Base-by-base conservation (phyloP, 2,888 invertebrate species). In the Zaprionus bogoriensis region DNA sequence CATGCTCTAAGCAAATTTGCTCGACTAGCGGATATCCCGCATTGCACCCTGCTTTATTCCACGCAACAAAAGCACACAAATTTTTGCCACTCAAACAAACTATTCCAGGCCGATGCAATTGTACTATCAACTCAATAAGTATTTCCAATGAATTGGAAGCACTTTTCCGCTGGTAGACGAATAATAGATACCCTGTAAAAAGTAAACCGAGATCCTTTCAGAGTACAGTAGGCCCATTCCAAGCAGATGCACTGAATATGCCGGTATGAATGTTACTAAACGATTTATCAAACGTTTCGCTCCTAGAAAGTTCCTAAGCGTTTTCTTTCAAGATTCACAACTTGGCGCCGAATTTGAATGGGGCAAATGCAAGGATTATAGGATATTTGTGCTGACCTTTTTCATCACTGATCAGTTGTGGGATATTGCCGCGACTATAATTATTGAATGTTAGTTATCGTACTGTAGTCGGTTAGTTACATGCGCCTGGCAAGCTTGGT, bases 381-480 rank as follows among this genome's bases (percentile, higher is more conserved):
- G 46, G 20, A 10, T 17, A 17, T 36, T 47, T 44, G n/a, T n/a
- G n/a, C n/a, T n/a, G 27, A 6, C 12, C 19, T 36, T 51, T 14
- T 45, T 25, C 19, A 27, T 25, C 17, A 36, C 17, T 17, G 32
- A 36, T 36, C 32, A 36, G 17, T 36, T 36, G 9, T 6, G 12
- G 3, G 14, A 14, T 52, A 28, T 47, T 17, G 41, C 38, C 23
- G 20, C 7, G 41, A 39, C 42, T 25, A 27, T 32, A 39, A 54
- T 62, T 46, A 44, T 28, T 54, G 36, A 50, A 41, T 59, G 54
- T 68, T 72, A 74, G 59, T 19, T 68, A 66, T 67, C 44, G 67
- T 77, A 74, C 41, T 58, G 61, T 71, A 58, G 61, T 61, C 53
- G 67, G 60, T 32, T 63, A 55, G 52, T 45, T 32, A 32, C 14